These are phyloP conservation scores for Clarias fuscus DNA, from an alignment of 2,797 vertebrate genomes.

Conservation along the genomic window DNA sequence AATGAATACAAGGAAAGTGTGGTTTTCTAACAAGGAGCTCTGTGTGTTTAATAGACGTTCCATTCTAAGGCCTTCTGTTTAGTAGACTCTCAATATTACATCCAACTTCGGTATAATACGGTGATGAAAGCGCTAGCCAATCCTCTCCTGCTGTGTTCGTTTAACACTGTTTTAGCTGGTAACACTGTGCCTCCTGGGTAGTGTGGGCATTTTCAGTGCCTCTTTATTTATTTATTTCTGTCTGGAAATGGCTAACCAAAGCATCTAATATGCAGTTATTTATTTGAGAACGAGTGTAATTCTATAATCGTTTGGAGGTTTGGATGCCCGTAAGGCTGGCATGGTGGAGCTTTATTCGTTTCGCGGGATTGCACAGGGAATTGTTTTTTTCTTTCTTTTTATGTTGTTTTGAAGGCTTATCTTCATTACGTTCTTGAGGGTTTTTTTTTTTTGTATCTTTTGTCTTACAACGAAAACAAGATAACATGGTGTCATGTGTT, in stretches of 20 bases:
- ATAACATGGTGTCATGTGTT: not conserved
- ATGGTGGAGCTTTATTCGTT: not conserved
- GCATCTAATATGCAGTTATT: not conserved
- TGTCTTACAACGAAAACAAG: not conserved
- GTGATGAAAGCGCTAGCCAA: slow-evolving; percentile 11
- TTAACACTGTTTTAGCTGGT: not conserved
- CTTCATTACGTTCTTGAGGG: not conserved
- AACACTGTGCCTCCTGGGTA: not conserved
- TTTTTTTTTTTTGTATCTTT: no score
- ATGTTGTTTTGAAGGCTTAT: not conserved
- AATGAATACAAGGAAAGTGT: not conserved
- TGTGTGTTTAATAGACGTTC: not conserved
- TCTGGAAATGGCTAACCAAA: slow-evolving; percentile 1
- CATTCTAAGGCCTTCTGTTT: not conserved
- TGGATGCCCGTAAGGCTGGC: not conserved
- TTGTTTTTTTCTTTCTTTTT: not conserved
- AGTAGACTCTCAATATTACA: not conserved
- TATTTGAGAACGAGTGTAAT: not conserved
- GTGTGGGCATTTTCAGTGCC: not conserved
- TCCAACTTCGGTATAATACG: not conserved
- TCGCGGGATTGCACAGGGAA: not conserved
- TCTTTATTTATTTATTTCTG: not conserved
- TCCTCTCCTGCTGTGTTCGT: not conserved
- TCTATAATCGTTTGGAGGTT: not conserved
- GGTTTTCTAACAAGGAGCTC: not conserved